These are phyloP conservation scores for human (Homo sapiens) DNA, from an alignment of 2,113 vertebrate genomes.

Conservation along the genomic window GRCh38 chr13:59500001-59500500, in stretches of 20 bases:
- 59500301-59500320: background rate
- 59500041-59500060: background rate
- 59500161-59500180: background rate
- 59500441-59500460: background rate
- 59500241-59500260: background rate
- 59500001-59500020: background rate
- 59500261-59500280: background rate
- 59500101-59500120: background rate
- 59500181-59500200: background rate
- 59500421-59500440: constrained; percentile 3
- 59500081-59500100: background rate
- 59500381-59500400: background rate
- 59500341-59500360: background rate
- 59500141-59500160: background rate
- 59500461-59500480: no score
- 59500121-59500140: background rate
- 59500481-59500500: no score
- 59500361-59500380: background rate
- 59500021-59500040: background rate
- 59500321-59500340: background rate
- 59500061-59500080: background rate
- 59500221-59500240: background rate
- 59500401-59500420: background rate
- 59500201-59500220: background rate
- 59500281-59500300: background rate